A percentile compares a stretch with the other conserved stretches of the same genome.
phyloP scores from a whole-genome alignment of 30 jellyfish, hydroid and myxozoan genomes.

The Hydractinia symbiolongicarpus region DNA sequence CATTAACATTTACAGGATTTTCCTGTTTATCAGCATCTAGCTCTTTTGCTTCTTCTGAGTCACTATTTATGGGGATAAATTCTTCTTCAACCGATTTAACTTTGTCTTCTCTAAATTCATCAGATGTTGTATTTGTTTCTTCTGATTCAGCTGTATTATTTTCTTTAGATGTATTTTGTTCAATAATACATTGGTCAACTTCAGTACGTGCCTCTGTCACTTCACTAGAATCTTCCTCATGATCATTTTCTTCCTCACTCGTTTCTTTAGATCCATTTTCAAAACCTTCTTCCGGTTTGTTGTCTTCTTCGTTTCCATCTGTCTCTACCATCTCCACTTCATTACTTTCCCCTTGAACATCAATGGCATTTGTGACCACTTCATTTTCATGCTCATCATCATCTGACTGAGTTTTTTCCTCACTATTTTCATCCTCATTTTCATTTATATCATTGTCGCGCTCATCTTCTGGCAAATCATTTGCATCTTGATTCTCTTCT shows the following conservation, averaged over 20 bases:
- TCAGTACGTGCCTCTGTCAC: constrained; percentile 2
- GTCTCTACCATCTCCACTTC: constrained; percentile 11
- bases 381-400: constrained; percentile 14
- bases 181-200: neutral
- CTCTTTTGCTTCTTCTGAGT: neutral
- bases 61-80: neutral
- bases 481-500: constrained; percentile 7
- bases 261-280: neutral
- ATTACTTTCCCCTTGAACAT: constrained; percentile 2
- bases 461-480: constrained; percentile 26
- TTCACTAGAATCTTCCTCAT: neutral
- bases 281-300: neutral
- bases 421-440: constrained; percentile 21
- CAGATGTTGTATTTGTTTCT: neutral
- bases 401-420: constrained; percentile 16
- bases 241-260: constrained; percentile 8
- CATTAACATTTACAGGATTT: neutral
- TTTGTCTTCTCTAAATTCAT: neutral
- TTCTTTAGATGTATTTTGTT: constrained; percentile 7
- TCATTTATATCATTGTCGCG: constrained; percentile 6
- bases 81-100: constrained; percentile 1
- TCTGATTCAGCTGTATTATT: neutral
- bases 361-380: constrained; percentile 3
- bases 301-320: constrained; percentile 9
- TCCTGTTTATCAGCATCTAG: neutral